Percentiles rank a stretch among this genome's conserved stretches.
phyloP scores from a whole-genome alignment of 1,140 invertebrate genomes.

The Drosophila asahinai region DNA sequence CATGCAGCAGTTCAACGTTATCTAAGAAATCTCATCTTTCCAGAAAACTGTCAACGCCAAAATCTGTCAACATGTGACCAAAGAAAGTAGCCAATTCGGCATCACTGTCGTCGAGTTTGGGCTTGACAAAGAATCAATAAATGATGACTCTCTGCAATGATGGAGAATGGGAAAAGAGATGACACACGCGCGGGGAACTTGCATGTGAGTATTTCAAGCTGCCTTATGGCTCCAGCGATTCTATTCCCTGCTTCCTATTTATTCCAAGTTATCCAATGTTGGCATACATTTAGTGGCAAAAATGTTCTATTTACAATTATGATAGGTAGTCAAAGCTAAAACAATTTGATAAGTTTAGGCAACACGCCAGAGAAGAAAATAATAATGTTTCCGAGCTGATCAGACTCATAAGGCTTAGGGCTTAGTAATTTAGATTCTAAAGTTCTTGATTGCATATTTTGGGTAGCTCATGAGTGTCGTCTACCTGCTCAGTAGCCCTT shows the following conservation, averaged over 20 bases:
- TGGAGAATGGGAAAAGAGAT: background rate
- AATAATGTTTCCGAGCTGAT: too few relatives aligned
- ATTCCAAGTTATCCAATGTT: background rate
- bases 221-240: conserved; percentile 6
- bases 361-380: too few relatives aligned
- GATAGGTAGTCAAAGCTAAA: background rate
- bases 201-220: conserved; percentile 12
- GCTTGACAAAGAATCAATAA: conserved; percentile 32
- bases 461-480: too few relatives aligned
- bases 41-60: background rate
- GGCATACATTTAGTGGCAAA: background rate
- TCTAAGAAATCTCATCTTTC: background rate
- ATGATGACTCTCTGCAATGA: conserved; percentile 2
- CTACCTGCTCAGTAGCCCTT: too few relatives aligned
- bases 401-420: too few relatives aligned
- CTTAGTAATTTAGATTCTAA: too few relatives aligned
- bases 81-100: background rate
- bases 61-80: background rate
- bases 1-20: too few relatives aligned
- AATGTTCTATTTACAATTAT: too few relatives aligned
- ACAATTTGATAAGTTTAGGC: background rate
- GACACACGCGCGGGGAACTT: background rate
- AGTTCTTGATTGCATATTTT: too few relatives aligned
- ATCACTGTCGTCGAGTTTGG: background rate
- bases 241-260: background rate